Percentiles rank a stretch among this genome's conserved stretches.
phyloP scores from a whole-genome alignment of 2,113 vertebrate species.

The Thalassoma bifasciatum region DNA sequence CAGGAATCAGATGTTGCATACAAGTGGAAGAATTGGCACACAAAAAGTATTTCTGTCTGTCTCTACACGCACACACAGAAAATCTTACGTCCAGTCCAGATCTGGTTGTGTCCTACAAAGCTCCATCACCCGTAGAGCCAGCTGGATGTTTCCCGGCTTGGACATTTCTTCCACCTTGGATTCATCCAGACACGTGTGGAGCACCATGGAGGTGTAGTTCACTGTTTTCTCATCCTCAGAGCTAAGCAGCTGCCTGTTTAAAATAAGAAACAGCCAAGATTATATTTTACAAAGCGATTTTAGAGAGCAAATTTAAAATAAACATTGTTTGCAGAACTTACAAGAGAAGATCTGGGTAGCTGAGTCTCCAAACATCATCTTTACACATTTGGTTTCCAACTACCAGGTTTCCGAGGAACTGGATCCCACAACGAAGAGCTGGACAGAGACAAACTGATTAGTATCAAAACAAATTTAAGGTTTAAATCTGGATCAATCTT shows the following conservation, averaged over 20 bases:
- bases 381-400: slow-evolving; percentile 91
- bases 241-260: slow-evolving; percentile 83
- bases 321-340: slow-evolving; percentile 59
- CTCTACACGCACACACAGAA: not conserved
- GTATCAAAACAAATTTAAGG: not conserved
- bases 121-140: slow-evolving; percentile 84
- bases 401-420: slow-evolving; percentile 95
- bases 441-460: slow-evolving; percentile 15
- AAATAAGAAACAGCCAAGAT: too few species aligned
- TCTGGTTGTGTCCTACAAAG: slow-evolving; percentile 86
- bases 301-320: not conserved
- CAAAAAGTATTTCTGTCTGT: too few species aligned
- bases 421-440: slow-evolving; percentile 94
- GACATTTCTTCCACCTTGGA: slow-evolving; percentile 84
- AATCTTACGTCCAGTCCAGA: slow-evolving; percentile 91
- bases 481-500: not conserved
- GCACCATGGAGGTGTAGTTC: slow-evolving; percentile 89
- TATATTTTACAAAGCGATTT: too few species aligned
- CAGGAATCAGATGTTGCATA: not conserved
- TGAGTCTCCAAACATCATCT: slow-evolving; percentile 85
- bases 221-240: slow-evolving; percentile 87
- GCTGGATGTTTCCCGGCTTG: slow-evolving; percentile 76
- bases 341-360: slow-evolving; percentile 79
- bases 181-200: slow-evolving; percentile 90
- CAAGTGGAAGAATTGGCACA: not conserved